phyloP scores from a whole-genome alignment of 2,888 invertebrate species.

The Caenorhabditis sp. region DNA sequence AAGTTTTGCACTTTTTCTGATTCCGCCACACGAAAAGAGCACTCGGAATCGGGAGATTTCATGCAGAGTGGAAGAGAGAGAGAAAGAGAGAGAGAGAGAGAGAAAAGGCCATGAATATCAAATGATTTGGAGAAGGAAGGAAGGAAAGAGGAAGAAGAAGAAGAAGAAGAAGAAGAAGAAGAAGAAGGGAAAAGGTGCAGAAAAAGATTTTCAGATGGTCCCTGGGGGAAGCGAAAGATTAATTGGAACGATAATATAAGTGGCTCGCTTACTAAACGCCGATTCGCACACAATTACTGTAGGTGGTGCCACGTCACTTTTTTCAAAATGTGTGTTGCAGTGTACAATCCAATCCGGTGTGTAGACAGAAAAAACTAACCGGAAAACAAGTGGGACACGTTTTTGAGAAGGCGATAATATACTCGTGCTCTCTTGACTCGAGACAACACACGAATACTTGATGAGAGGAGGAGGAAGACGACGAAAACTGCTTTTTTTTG shows the following conservation, averaged over 20 bases:
- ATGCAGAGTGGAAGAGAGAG: slow-evolving; percentile 6
- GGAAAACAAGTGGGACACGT: no score
- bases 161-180: slow-evolving; percentile 5
- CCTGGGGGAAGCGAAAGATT: not conserved
- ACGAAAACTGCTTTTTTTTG: not conserved
- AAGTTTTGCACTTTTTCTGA: no score
- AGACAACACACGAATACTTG: slow-evolving; percentile 38
- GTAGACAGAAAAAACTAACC: no score
- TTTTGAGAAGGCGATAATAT: slow-evolving; percentile 26
- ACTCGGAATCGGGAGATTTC: no score
- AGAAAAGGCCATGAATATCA: no score
- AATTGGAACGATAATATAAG: slow-evolving; percentile 8
- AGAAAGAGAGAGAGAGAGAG: not conserved
- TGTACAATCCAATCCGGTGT: no score
- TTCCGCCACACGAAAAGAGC: no score
- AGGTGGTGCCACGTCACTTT: not conserved
- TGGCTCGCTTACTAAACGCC: no score
- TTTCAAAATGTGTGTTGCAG: no score
- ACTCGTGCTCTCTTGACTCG: slow-evolving; percentile 41
- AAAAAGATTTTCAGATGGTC: no score
- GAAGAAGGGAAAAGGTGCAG: not conserved
- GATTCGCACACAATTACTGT: no score
- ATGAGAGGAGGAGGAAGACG: slow-evolving; percentile 19
- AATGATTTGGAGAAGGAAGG: slow-evolving; percentile 4
- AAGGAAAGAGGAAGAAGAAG: not conserved